phyloP scores from a whole-genome alignment of 92 coral and sea anemone species.

The Metridium senile region DNA sequence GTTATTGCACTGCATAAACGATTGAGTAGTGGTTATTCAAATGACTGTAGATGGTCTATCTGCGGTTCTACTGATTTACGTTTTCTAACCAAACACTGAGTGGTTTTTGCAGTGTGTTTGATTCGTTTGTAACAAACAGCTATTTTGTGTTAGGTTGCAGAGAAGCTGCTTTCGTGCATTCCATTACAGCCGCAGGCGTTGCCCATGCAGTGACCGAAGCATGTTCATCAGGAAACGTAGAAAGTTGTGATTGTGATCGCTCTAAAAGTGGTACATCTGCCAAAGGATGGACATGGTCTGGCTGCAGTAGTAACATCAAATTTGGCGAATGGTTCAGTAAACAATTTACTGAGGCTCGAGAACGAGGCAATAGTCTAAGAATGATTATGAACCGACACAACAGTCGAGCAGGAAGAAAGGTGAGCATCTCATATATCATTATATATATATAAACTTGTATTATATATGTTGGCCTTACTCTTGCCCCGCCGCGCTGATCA shows the following conservation, averaged over 20 bases:
- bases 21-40: too few species aligned
- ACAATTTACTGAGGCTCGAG: constrained; percentile 84
- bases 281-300: constrained; percentile 96
- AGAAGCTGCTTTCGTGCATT: constrained; percentile 89
- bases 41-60: too few species aligned
- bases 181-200: constrained; percentile 97
- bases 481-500: too few species aligned
- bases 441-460: too few species aligned
- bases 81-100: not conserved
- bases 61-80: too few species aligned
- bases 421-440: constrained; percentile 1
- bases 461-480: too few species aligned
- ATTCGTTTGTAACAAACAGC: not conserved
- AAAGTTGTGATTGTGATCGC: constrained; percentile 94
- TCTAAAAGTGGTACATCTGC: constrained; percentile 61
- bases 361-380: constrained; percentile 69
- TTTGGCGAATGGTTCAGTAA: constrained; percentile 85
- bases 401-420: constrained; percentile 93
- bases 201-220: constrained; percentile 90
- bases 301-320: constrained; percentile 90
- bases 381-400: constrained; percentile 90
- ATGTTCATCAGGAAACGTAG: constrained; percentile 73
- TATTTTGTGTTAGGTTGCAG: constrained; percentile 63
- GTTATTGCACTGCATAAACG: too few species aligned
- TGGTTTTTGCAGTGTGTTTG: not conserved